A percentile compares a stretch with the other conserved stretches of the same genome.
phyloP scores from a whole-genome alignment of 2,888 invertebrate genomes.

The Schizotus pectinicornis region DNA sequence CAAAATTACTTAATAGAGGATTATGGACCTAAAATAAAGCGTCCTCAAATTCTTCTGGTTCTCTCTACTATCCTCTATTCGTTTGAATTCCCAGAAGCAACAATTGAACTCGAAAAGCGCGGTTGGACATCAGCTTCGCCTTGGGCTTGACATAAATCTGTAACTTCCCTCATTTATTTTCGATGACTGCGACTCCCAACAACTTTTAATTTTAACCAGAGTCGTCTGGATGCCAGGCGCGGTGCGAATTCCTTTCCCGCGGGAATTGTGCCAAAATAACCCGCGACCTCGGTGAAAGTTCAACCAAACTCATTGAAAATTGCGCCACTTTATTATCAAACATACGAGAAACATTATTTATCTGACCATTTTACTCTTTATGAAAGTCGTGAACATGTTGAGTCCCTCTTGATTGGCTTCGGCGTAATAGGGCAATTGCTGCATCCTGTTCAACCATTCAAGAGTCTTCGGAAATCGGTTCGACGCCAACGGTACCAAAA shows the following conservation, averaged over 20 bases:
- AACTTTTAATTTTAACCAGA: slow-evolving; percentile 17
- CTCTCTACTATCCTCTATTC: too few species aligned
- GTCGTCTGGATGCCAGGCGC: slow-evolving; percentile 8
- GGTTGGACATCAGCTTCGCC: too few species aligned
- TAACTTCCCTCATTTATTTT: too few species aligned
- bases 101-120: too few species aligned
- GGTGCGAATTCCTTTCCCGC: slow-evolving; percentile 1
- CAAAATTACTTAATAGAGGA: too few species aligned
- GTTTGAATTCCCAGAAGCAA: too few species aligned
- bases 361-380: slow-evolving; percentile 36
- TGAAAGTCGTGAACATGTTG: slow-evolving; percentile 34
- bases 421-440: slow-evolving; percentile 41
- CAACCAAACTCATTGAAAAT: neutral
- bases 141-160: too few species aligned
- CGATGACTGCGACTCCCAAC: neutral
- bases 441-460: slow-evolving; percentile 40
- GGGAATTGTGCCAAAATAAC: slow-evolving; percentile 13
- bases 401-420: slow-evolving; percentile 40
- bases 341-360: neutral
- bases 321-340: neutral
- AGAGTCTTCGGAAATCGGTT: slow-evolving; percentile 52
- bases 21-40: too few species aligned
- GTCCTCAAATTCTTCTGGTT: too few species aligned
- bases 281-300: neutral
- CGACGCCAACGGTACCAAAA: slow-evolving; percentile 56